A percentile compares a stretch with the other conserved stretches of the same genome.
These are phyloP conservation scores for Tolypeutes matacus DNA, from an alignment of 2,797 vertebrate genomes.

Conservation along the genomic window DNA sequence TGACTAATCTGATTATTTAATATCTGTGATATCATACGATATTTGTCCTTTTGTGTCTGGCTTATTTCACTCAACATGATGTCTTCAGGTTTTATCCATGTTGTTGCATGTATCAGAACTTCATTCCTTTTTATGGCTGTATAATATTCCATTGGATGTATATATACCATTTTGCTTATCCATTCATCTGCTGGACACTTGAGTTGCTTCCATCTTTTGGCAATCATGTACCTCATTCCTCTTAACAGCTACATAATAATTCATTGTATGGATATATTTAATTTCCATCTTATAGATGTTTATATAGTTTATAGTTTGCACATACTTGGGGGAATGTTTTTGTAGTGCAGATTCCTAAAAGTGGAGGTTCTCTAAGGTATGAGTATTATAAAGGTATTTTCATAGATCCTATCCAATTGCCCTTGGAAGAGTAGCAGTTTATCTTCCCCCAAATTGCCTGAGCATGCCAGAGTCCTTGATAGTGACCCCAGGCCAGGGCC, in stretches of 20 bases:
- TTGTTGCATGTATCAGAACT: too few species aligned
- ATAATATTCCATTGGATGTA: too few species aligned
- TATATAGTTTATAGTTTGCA: not conserved
- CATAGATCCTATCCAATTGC: not conserved
- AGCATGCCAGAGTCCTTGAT: accelerated
- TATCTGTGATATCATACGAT: too few species aligned
- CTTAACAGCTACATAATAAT: not conserved
- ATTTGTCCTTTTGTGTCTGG: too few species aligned
- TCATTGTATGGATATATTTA: not conserved
- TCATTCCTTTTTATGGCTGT: too few species aligned
- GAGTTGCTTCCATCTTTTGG: too few species aligned
- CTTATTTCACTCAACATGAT: too few species aligned
- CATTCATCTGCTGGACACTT: too few species aligned
- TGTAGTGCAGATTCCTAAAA: not conserved
- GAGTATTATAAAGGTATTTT: not conserved
- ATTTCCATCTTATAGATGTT: not conserved
- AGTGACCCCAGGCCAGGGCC: not conserved
- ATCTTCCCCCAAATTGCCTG: not conserved
- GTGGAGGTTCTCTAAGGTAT: not conserved
- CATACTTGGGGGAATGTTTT: not conserved
- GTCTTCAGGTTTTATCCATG: too few species aligned
- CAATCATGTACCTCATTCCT: not conserved
- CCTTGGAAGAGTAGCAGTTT: not conserved
- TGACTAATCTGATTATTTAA: too few species aligned
- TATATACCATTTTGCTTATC: too few species aligned